A percentile compares a stretch with the other conserved stretches of the same genome.
phyloP scores from a whole-genome alignment of 1,140 invertebrate genomes.

The Drosophila bocki region DNA sequence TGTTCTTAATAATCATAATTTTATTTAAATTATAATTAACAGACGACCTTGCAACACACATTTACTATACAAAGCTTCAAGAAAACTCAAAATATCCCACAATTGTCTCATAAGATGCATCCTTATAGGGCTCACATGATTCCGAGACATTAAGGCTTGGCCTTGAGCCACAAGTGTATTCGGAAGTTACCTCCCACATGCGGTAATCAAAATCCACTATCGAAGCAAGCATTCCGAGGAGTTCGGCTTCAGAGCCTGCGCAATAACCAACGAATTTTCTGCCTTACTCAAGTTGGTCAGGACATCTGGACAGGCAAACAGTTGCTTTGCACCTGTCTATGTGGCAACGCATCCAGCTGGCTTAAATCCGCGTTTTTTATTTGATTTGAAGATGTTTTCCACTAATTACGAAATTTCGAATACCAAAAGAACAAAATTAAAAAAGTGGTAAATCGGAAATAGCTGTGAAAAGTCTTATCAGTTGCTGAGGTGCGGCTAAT shows the following conservation, averaged over 20 bases:
- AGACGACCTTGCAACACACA: too few species aligned
- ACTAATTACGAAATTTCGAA: constrained; percentile 40
- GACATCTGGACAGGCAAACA: constrained; percentile 17
- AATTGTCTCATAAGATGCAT: neutral
- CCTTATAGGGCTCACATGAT: neutral
- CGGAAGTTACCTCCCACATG: constrained; percentile 25
- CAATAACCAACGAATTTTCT: constrained; percentile 10
- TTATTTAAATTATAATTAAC: too few species aligned
- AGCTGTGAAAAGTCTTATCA: constrained; percentile 3
- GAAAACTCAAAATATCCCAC: neutral
- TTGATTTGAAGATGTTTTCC: neutral
- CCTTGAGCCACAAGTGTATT: constrained; percentile 25
- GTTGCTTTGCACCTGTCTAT: constrained; percentile 36
- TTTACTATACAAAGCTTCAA: neutral
- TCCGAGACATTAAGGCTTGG: neutral
- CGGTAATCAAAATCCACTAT: constrained; percentile 17
- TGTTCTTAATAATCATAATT: too few species aligned
- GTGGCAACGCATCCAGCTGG: constrained; percentile 27
- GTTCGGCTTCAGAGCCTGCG: constrained; percentile 40
- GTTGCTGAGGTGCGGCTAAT: neutral
- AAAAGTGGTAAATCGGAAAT: constrained; percentile 12
- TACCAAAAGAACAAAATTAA: constrained; percentile 16
- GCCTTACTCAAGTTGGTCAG: constrained; percentile 14
- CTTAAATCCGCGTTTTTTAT: neutral
- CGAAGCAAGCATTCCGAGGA: neutral